These are phyloP conservation scores for Rissa tridactyla DNA, from an alignment of 2,113 vertebrate species.

Conservation along the genomic window DNA sequence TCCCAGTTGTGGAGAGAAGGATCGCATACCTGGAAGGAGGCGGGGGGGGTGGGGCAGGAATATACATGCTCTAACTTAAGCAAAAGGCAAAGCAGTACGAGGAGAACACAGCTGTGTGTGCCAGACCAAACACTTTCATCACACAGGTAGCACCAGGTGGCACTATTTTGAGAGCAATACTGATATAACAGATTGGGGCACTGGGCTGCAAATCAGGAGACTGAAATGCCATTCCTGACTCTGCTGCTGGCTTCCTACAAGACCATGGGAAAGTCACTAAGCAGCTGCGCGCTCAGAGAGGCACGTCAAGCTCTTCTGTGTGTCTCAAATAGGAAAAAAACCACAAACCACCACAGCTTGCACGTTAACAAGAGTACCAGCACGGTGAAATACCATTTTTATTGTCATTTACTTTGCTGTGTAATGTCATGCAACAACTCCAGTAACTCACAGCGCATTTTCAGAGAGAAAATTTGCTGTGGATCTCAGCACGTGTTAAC, in stretches of 20 bases:
- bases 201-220: not conserved
- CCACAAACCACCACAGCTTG: not conserved
- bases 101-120: not conserved
- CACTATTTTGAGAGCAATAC: not conserved
- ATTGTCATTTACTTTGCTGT: not conserved
- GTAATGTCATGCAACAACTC: not conserved
- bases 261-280: not conserved
- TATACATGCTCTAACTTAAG: not conserved
- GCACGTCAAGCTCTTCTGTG: not conserved
- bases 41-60: not conserved
- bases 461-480: not conserved
- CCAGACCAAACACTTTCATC: not conserved
- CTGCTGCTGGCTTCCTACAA: not conserved
- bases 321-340: not conserved
- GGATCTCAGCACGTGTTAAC: not conserved
- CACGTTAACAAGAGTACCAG: not conserved
- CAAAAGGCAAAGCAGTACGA: not conserved
- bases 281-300: not conserved
- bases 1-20: not conserved
- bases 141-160: not conserved
- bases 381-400: not conserved
- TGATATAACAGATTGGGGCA: not conserved
- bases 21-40: accelerated
- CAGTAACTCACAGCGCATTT: not conserved
- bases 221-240: not conserved